Base-by-base conservation (phyloP, 2,888 invertebrate species). In the Strigamia crassipes region DNA sequence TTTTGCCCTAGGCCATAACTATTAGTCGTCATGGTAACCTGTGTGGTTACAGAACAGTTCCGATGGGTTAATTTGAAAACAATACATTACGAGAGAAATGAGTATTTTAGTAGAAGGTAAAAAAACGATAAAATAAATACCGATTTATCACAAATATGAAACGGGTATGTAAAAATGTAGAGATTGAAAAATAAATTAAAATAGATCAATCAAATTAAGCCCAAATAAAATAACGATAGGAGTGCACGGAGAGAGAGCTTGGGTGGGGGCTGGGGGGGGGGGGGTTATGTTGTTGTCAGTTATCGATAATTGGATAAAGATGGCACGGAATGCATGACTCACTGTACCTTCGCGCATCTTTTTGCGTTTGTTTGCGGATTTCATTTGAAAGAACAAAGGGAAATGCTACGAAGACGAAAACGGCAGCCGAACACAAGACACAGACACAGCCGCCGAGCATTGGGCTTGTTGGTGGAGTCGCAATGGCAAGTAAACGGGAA, bases 251-350 rank as follows among this genome's bases (percentile, higher is more conserved):
- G 21, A n/a, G n/a, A 46, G n/a, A 46, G n/a, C n/a, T n/a, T n/a
- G n/a, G n/a, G 1, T n/a, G 46, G n/a, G 46, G n/a, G n/a, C n/a
- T n/a, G 46, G n/a, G 46, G n/a, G n/a, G n/a, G n/a, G 1, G 1
- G 46, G n/a, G 46, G n/a, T 1, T n/a, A 66, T 21, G 61, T 21
- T 66, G 61, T 23, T 66, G 61, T 66, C 61, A 66, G 61, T 66
- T 66, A 66, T 66, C 61, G 61, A 66, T 66, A 66, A 66, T 66
- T 66, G 61, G 61, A 66, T 66, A 66, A 23, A 66, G 61, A 66
- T 66, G 61, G 61, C 61, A 66, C 61, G 61, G 61, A 66, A 66
- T 66, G 61, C 61, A 66, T 66, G 61, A 66, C 61, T 66, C 61
- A 66, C 61, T 66, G 61, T 66, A 23, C 21, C 23, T 18, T 23